Conservation (phyloP, 2,797 vertebrate genomes). For the Pseudomugil gertrudae region DNA sequence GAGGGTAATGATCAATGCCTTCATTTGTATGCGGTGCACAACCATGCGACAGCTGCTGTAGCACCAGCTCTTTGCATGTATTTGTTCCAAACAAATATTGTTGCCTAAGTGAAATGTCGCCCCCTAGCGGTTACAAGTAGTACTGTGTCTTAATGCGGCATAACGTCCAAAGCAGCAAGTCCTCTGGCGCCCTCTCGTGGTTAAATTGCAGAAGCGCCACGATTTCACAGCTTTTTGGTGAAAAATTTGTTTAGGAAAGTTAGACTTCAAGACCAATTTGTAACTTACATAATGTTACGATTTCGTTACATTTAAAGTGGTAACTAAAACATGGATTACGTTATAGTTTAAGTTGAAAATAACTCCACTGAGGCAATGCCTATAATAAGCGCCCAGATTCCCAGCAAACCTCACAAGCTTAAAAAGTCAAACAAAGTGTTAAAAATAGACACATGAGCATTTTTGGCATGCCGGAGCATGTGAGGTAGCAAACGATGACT, state of each 20-base stretch:
- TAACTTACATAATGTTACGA: neutral
- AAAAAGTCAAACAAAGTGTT: constrained; percentile 35
- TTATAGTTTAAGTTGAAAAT: neutral
- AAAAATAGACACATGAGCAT: constrained; percentile 57
- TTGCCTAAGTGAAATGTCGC: constrained; percentile 47
- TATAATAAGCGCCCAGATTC: constrained; percentile 26
- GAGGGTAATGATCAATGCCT: constrained; percentile 60
- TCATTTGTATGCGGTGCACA: constrained; percentile 78
- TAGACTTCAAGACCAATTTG: neutral
- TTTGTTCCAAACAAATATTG: constrained; percentile 55
- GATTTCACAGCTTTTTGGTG: no score
- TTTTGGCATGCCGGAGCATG: constrained; percentile 10
- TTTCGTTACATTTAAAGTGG: neutral
- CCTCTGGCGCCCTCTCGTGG: constrained; percentile 51
- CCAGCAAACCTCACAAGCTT: neutral
- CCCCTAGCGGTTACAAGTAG: constrained; percentile 30
- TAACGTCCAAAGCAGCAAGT: neutral
- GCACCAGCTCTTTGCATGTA: constrained; percentile 59
- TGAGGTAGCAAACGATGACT: neutral
- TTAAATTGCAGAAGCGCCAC: neutral
- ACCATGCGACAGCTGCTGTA: constrained; percentile 77
- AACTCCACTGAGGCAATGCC: constrained; percentile 23
- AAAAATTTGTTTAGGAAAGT: neutral
- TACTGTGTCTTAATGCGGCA: neutral
- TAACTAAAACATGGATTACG: neutral